Base-by-base conservation (phyloP, 2,888 invertebrate genomes). In the Athalia cordata region DNA sequence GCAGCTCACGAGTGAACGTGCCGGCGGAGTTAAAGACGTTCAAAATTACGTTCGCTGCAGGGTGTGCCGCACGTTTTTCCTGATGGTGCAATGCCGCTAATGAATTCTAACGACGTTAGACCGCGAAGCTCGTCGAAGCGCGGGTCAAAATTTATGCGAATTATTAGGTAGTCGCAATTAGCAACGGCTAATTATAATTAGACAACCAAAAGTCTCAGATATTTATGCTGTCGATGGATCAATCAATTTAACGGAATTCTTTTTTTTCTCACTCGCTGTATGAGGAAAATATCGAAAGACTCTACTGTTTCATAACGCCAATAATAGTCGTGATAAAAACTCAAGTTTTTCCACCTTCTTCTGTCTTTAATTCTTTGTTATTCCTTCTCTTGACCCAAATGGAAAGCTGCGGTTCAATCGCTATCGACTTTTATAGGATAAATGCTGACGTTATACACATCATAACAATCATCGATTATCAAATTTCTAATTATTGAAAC, bases 361-460 rank as follows among this genome's bases (percentile, higher is more conserved):
- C n/a, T n/a, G 57, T 68, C 11, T 52, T 9, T 4, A 29, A 13
- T 6, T 47, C 59, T 59, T n/a, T 57, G 72, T 72, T 72, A 72
- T 57, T 59, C 13, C 59, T 72, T 72, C 57, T 72, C 72, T 57
- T 72, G 72, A 72, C 72, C 72, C 59, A 72, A 72, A 72, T 47
- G 59, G n/a, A 4, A 57, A 59, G 72, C n/a, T n/a, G n/a, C 11
- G 13, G n/a, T 59, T 57, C 1, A 29, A 29, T 72, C 13, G n/a
- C 9, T 8, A 0, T 72, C 15, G 47, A 43, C 57, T 57, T 11
- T n/a, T 8, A 1, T 8, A 1, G 68, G 11, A 52, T 68, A 29
- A 68, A 68, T 68, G 43, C 43, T 72, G 15, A 72, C 72, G n/a
- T 59, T n/a, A 45, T 72, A 52, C 29, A 29, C 29, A 29, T 29